Base-by-base conservation (phyloP, 2,888 invertebrate species). In the Baccha elongata region DNA sequence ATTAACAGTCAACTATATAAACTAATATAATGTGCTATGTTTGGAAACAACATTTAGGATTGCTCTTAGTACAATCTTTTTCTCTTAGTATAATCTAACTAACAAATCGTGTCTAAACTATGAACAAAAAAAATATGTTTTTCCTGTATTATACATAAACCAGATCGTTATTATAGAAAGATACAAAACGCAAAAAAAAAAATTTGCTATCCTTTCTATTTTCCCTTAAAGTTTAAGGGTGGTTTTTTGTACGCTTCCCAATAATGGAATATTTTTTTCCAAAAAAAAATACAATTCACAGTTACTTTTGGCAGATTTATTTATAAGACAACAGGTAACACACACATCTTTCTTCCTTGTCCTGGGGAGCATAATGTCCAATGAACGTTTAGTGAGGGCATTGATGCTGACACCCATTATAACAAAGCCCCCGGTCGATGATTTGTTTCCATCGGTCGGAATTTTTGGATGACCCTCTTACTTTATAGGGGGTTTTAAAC, bases 371-470 rank as follows among this genome's bases (percentile, higher is more conserved):
- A 93, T 93, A 95, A 94, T 95, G 83, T 94, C 92, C 95, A 93
- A 93, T 94, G 95, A 96, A 93, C 95, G 94, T 93, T 86, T 94
- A 94, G 95, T 95, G 96, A 96, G 96, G 92, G 92, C 94, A 94
- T 94, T 95, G 92, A 92, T 96, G 96, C 96, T 95, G 94, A 93
- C 95, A 94, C 94, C 95, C 92, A 84, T 68, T 68, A 91, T 89
- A 91, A 90, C 87, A 74, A 60, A 84, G 58, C 74, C 85, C 86
- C 85, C 84, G 81, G 50, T 81, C 78, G 79, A 91, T 89, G 89
- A 62, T 44, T 52, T 6, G 58, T 13, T 26, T 60, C 91, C 85
- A 87, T 89, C 91, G 93, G 94, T 93, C 94, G 95, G 95, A 95
- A 95, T 95, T 95, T 95, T 95, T 95, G 93, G 88, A 90, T 88